A percentile compares a stretch with the other conserved stretches of the same genome.
phyloP scores from a whole-genome alignment of 2,888 invertebrate genomes.

The Eumerus sabulonum region DNA sequence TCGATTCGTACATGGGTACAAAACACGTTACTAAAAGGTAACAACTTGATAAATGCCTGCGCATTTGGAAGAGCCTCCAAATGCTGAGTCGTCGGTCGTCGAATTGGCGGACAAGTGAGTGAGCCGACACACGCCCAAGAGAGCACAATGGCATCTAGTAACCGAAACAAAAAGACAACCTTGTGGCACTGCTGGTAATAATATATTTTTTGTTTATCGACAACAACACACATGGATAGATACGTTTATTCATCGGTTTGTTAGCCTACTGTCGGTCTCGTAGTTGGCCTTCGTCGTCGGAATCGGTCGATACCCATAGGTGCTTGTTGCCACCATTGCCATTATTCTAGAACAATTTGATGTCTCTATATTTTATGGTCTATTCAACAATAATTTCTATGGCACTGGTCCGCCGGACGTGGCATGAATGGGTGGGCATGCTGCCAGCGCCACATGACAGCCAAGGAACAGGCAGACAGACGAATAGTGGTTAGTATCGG shows the following conservation, averaged over 20 bases:
- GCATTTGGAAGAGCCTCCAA: conserved; percentile 45
- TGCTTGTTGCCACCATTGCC: conserved; percentile 46
- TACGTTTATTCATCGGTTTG: not conserved
- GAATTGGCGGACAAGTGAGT: too few relatives aligned
- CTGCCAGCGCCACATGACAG: not conserved
- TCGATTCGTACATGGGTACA: conserved; percentile 53
- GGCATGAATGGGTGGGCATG: not conserved
- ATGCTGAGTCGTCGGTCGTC: not conserved
- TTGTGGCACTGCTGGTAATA: conserved; percentile 32
- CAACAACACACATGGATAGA: conserved; percentile 27
- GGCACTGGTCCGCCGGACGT: too few relatives aligned
- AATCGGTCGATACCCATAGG: conserved; percentile 25
- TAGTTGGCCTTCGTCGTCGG: conserved; percentile 3
- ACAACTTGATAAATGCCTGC: conserved; percentile 62
- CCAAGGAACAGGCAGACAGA: not conserved
- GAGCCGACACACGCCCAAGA: too few relatives aligned
- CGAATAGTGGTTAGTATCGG: not conserved
- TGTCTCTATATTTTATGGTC: conserved; percentile 56
- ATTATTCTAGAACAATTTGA: conserved; percentile 67
- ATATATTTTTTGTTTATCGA: conserved; percentile 51
- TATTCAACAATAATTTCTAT: conserved; percentile 33
- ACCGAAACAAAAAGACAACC: conserved; percentile 50
- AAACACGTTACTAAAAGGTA: conserved; percentile 44
- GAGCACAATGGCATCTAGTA: conserved; percentile 39
- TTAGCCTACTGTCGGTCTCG: conserved; percentile 10